Evolutionary conservation across 2,888 invertebrate species (phyloP).

Genomic region (Phytoseiulus persimilis): DNA sequence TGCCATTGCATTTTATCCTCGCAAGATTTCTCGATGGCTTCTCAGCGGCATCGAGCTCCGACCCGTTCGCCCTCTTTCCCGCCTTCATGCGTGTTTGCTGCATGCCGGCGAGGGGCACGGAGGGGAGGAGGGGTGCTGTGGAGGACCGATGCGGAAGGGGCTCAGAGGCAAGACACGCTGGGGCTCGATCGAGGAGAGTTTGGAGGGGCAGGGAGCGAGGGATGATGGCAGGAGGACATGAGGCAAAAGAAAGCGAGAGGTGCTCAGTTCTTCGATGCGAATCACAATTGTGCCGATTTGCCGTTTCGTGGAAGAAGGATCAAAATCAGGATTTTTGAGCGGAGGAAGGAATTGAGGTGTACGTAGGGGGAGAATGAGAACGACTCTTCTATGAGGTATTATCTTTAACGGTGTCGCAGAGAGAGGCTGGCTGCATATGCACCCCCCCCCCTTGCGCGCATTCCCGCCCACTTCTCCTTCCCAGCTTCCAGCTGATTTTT

Average conservation of each 20-base stretch:
- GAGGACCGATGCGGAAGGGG: too few relatives aligned
- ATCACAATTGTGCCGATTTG: conserved; percentile 38
- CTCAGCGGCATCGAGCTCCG: neutral
- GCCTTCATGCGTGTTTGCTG: neutral
- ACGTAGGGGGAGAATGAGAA: neutral
- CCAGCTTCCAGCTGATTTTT: neutral
- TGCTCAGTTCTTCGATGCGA: conserved; percentile 10
- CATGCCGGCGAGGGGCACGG: too few relatives aligned
- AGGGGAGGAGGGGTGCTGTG: too few relatives aligned
- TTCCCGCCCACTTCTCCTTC: neutral
- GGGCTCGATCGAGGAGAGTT: neutral
- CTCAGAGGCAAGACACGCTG: neutral
- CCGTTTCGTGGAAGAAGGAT: conserved; percentile 31
- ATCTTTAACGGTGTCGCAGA: conserved; percentile 11
- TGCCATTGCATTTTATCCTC: neutral
- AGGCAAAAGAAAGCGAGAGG: neutral
- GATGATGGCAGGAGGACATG: neutral
- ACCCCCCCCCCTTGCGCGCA: too few relatives aligned
- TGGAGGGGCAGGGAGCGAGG: neutral
- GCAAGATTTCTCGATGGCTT: conserved; percentile 5
- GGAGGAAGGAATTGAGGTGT: conserved; percentile 22
- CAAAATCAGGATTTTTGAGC: conserved; percentile 33
- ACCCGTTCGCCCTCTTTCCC: neutral
- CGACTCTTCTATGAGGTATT: conserved; percentile 31
- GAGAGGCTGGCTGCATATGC: neutral